These are phyloP conservation scores for Dolichoris vasculosae DNA, from an alignment of 1,140 invertebrate species.

Conservation along the genomic window DNA sequence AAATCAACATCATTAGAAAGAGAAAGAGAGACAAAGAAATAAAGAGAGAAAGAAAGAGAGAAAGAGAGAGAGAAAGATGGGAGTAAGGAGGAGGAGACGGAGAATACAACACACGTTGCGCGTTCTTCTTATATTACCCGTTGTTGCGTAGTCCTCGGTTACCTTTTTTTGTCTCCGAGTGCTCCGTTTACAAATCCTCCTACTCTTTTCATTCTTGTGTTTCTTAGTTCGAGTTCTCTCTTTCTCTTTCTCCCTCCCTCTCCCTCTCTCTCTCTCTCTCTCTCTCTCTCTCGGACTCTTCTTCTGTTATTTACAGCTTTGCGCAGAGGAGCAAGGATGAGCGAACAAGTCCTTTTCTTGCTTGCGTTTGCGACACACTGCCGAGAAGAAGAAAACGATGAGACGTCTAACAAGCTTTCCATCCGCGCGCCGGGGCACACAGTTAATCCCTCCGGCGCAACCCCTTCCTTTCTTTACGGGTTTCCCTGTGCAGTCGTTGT, in stretches of 20 bases:
- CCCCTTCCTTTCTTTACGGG: constrained; percentile 8
- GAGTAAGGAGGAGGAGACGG: not conserved
- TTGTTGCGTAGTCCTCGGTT: not conserved
- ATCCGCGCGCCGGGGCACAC: not conserved
- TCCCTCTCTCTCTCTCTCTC: not conserved
- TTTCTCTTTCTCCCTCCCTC: not conserved
- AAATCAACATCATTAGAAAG: constrained; percentile 37
- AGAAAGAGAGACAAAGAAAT: not conserved
- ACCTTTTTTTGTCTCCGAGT: constrained; percentile 9
- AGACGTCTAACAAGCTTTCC: constrained; percentile 48
- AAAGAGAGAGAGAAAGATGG: not conserved
- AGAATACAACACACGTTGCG: not conserved
- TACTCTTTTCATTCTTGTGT: constrained; percentile 4
- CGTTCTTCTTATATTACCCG: constrained; percentile 2
- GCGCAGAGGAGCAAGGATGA: constrained; percentile 1
- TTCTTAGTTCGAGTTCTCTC: not conserved
- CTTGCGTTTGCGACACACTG: constrained; percentile 12
- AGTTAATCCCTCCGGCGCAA: constrained; percentile 5
- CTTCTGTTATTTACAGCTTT: constrained; percentile 37
- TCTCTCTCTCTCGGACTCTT: no score
- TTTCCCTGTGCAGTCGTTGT: not conserved
- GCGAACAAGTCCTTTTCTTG: constrained; percentile 37
- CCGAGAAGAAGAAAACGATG: constrained; percentile 35
- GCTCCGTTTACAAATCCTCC: constrained; percentile 19
- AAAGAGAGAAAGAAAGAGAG: not conserved